Evolutionary conservation across 2,113 vertebrate species (phyloP).

Genomic region (Salminus brasiliensis): DNA sequence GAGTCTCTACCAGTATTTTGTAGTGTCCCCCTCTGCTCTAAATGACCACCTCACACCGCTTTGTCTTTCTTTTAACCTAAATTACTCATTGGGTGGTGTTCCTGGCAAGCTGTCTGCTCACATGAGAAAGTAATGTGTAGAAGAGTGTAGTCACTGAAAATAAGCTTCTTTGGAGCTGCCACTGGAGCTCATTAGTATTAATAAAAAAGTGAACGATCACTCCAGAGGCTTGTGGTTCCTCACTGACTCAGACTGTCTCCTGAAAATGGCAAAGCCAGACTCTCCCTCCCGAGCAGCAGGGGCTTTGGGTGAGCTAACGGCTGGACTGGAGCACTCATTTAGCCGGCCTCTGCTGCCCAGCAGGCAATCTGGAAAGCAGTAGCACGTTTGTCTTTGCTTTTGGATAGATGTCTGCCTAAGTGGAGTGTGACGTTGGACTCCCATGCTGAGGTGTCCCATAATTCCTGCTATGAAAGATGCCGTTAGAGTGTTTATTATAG

Average conservation of each 20-base stretch:
- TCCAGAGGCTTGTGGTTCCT: not conserved
- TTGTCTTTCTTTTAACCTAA: not conserved
- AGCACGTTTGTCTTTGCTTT: not conserved
- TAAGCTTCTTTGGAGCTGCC: not conserved
- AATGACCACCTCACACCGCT: no score
- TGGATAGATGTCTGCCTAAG: not conserved
- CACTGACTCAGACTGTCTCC: not conserved
- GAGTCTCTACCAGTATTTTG: no score
- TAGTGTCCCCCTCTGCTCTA: no score
- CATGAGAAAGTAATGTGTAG: not conserved
- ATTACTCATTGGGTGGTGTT: not conserved
- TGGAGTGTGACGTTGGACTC: not conserved
- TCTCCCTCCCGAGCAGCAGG: not conserved
- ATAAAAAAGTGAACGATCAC: conserved; percentile 17
- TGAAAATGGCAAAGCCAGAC: not conserved
- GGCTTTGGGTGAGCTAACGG: not conserved
- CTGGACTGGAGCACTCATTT: not conserved
- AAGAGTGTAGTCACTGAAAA: not conserved
- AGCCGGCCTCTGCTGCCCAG: not conserved
- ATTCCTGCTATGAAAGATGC: not conserved
- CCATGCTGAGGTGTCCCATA: not conserved
- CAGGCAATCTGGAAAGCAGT: not conserved
- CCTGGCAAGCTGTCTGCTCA: not conserved
- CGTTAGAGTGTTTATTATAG: not conserved
- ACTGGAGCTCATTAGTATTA: conserved; percentile 25